phyloP scores from a whole-genome alignment of 1,140 invertebrate species.

The Harpegnathos saltator region DNA sequence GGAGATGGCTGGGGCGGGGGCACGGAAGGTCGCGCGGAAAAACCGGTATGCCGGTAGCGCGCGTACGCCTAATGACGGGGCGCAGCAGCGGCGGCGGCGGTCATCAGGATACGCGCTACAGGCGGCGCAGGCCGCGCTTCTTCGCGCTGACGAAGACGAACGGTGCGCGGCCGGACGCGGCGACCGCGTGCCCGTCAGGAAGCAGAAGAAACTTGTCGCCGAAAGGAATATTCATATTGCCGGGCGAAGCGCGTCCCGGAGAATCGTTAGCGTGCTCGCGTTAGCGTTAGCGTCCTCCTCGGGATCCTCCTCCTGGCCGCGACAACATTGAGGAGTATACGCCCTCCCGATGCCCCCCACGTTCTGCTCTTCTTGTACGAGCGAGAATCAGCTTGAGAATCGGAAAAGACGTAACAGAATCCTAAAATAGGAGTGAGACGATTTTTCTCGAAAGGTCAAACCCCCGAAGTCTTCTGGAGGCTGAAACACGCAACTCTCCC shows the following conservation, averaged over 20 bases:
- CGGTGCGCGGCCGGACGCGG: constrained; percentile 57
- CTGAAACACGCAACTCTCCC: no score
- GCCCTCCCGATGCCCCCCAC: no score
- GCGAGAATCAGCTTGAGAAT: no score
- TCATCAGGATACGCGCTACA: constrained; percentile 61
- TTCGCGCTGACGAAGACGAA: constrained; percentile 73
- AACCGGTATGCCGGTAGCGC: constrained; percentile 71
- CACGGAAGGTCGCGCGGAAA: constrained; percentile 62
- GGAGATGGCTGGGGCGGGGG: constrained; percentile 11
- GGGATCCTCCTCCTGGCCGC: background rate
- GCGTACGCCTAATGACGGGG: constrained; percentile 69
- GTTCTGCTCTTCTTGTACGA: no score
- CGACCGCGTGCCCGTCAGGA: background rate
- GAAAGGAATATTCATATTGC: constrained; percentile 68
- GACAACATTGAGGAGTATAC: no score
- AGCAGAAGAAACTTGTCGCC: constrained; percentile 62
- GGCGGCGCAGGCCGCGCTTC: constrained; percentile 55
- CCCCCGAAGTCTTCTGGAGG: no score
- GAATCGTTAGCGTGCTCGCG: constrained; percentile 53
- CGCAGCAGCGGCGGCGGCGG: no score
- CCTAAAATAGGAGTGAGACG: no score
- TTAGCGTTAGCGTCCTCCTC: background rate
- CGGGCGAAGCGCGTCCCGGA: constrained; percentile 2
- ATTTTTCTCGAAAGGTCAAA: no score
- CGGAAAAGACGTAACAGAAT: no score